Percentiles rank a stretch among this genome's conserved stretches.
Conservation (phyloP, 2,888 invertebrate genomes). For the Biston betularia region DNA sequence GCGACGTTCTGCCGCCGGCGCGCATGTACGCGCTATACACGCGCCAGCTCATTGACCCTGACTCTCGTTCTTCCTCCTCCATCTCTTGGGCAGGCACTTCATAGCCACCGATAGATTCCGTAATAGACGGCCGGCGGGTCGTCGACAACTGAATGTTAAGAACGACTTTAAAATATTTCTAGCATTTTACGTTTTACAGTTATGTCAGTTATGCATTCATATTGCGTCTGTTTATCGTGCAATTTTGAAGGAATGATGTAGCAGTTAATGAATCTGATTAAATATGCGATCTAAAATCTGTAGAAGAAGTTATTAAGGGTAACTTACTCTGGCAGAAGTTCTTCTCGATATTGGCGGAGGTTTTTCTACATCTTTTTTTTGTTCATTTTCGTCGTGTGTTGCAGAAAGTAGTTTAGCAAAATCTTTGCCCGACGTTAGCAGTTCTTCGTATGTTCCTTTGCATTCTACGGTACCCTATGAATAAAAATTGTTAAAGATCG, state of each 20-base stretch:
- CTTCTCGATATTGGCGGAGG: constrained; percentile 70
- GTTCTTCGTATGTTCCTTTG: constrained; percentile 86
- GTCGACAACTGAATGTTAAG: constrained; percentile 70
- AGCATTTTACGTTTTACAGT: too few species aligned
- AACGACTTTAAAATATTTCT: not conserved
- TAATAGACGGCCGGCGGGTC: constrained; percentile 76
- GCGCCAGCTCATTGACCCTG: constrained; percentile 88
- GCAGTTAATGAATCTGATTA: too few species aligned
- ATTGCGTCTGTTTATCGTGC: not conserved
- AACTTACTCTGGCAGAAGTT: constrained; percentile 75
- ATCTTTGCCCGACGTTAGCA: constrained; percentile 85
- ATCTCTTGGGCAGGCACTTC: constrained; percentile 83
- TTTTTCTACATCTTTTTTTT: constrained; percentile 66
- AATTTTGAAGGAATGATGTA: too few species aligned
- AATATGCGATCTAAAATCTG: not conserved
- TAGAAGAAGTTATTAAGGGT: not conserved
- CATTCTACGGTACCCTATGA: constrained; percentile 84
- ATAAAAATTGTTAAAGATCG: not conserved
- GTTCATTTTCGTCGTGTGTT: constrained; percentile 76
- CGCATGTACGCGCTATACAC: constrained; percentile 88
- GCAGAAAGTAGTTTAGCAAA: constrained; percentile 86
- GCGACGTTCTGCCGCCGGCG: constrained; percentile 84
- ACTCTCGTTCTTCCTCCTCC: constrained; percentile 87
- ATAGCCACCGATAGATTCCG: constrained; percentile 76
- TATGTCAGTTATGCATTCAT: too few species aligned